Percentiles rank a stretch among this genome's conserved stretches.
Evolutionary conservation across 2,113 vertebrate genomes (phyloP).

Genomic region (Erpornis zantholeuca): DNA sequence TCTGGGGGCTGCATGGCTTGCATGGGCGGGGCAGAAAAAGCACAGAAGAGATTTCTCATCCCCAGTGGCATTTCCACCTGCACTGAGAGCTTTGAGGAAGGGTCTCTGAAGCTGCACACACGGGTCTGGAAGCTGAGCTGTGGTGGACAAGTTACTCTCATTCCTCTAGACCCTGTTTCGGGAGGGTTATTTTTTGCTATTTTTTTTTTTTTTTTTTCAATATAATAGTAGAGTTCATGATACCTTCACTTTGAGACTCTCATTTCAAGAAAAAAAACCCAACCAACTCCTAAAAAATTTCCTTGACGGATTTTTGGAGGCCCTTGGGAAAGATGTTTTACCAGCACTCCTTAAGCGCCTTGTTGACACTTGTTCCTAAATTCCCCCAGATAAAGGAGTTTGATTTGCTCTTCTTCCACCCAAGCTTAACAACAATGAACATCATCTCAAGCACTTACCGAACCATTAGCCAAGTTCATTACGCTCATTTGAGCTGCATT

Average conservation of each 20-base stretch:
- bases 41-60: neutral
- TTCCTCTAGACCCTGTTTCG: neutral
- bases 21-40: neutral
- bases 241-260: fast-evolving
- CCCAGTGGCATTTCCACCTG: neutral
- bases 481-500: fast-evolving
- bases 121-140: neutral
- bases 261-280: neutral
- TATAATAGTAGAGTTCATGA: neutral
- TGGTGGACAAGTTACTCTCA: neutral
- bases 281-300: fast-evolving
- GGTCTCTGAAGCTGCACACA: neutral
- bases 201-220: neutral
- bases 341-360: neutral
- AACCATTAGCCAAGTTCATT: neutral
- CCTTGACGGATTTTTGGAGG: neutral
- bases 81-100: neutral
- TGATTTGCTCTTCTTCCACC: neutral
- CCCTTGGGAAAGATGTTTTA: neutral
- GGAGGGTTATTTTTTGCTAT: too few species aligned
- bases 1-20: fast-evolving
- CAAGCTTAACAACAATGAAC: neutral
- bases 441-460: neutral
- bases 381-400: neutral
- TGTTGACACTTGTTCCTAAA: neutral